Base-by-base conservation (phyloP, 2,888 invertebrate genomes). In the Hirtodrosophila histrioides region DNA sequence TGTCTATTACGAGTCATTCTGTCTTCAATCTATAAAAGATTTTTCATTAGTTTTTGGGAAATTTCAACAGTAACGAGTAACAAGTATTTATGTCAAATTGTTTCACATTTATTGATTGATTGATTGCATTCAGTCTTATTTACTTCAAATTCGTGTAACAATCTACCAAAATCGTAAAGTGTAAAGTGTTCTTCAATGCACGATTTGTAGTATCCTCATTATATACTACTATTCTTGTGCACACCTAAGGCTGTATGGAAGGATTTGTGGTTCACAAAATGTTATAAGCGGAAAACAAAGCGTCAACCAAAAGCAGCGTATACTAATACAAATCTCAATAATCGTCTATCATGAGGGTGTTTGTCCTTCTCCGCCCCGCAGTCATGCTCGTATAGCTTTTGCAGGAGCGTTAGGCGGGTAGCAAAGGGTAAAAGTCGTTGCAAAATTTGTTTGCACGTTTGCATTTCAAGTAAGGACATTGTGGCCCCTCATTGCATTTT, bases 311-410 rank as follows among this genome's bases (percentile, higher is more conserved):
- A 78, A 81, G 76, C 78, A 74, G 78, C 81, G 82, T 82, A 81
- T 73, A 78, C 29, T 50, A 24, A 90, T 86, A 90, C 90, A 90
- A 90, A 90, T 90, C 89, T 90, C 88, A 90, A 90, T 90, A 89
- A 89, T 89, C 89, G 86, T 89, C 88, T 80, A 89, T 89, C 89
- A 89, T 87, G 82, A 80, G 78, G 76, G 79, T 78, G 79, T 67
- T 67, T 69, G 67, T 62, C 60, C 44, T 54, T 49, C 41, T 43
- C 40, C 9, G 33, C 44, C 17, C 39, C 6, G 43, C 48, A 46
- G 40, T 43, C 11, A 12, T 8, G 12, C 40, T 27, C 29, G 12
- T 8, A n/a, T n/a, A n/a, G n/a, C 17, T 17, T 17, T 17, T 10
- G 23, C 31, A 7, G 31, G 31, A 4, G 31, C 31, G 31, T n/a